Conservation (phyloP, 2,113 vertebrate species). For the Carassius carassius region DNA sequence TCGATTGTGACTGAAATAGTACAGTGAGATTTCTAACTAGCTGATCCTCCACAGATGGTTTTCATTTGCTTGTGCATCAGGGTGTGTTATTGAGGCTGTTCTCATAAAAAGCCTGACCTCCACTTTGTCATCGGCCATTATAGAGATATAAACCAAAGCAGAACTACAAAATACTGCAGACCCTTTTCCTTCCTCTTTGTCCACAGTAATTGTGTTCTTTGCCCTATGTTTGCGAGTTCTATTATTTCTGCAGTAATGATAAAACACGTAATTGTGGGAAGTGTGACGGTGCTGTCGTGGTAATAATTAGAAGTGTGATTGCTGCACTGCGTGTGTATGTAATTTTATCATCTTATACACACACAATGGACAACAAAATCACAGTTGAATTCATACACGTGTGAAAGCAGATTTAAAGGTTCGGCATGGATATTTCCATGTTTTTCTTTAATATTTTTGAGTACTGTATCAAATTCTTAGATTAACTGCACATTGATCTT, state of each 20-base stretch:
- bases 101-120: slow-evolving; percentile 38
- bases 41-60: slow-evolving; percentile 33
- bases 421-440: neutral
- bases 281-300: neutral
- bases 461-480: neutral
- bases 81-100: slow-evolving; percentile 35
- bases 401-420: neutral
- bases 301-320: slow-evolving; percentile 24
- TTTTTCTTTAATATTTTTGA: neutral
- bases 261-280: slow-evolving; percentile 9
- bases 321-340: neutral
- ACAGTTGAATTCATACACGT: neutral
- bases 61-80: slow-evolving; percentile 49
- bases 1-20: neutral
- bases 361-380: neutral
- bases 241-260: neutral
- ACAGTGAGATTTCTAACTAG: neutral
- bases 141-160: slow-evolving; percentile 33
- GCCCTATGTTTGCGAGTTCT: neutral
- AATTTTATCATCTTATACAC: neutral
- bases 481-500: neutral
- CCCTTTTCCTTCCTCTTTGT: neutral
- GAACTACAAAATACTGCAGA: neutral
- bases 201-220: neutral
- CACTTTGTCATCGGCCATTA: slow-evolving; percentile 42